phyloP scores from a whole-genome alignment of 2,797 vertebrate genomes.

The Ceryle rudis region DNA sequence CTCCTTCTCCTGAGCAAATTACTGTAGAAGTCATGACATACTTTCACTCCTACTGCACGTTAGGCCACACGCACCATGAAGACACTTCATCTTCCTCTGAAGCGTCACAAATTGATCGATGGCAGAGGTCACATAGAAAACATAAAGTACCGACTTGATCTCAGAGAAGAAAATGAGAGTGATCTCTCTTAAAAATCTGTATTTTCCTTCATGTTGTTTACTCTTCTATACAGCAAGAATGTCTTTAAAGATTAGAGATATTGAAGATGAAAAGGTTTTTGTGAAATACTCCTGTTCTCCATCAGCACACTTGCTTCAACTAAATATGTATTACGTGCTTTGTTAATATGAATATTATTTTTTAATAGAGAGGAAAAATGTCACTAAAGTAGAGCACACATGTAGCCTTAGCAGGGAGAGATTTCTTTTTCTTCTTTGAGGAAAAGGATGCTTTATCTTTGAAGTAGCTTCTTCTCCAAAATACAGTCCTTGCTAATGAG shows the following conservation, averaged over 20 bases:
- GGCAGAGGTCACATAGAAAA: background rate
- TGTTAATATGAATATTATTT: conserved; percentile 15
- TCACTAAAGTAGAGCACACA: conserved; percentile 43
- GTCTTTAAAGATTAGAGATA: background rate
- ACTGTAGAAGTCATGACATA: background rate
- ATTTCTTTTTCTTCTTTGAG: conserved; percentile 38
- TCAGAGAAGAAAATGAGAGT: background rate
- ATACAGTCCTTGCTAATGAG: conserved; percentile 59
- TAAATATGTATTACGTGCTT: conserved; percentile 15
- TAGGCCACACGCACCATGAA: background rate
- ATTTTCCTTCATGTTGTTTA: conserved; percentile 29
- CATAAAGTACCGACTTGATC: background rate
- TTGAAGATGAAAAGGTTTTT: conserved; percentile 45
- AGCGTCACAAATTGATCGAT: background rate
- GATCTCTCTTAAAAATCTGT: background rate
- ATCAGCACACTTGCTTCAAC: conserved; percentile 4
- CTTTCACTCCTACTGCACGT: background rate
- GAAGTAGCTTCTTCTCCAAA: conserved; percentile 54
- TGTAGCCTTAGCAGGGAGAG: background rate
- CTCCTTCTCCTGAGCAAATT: background rate
- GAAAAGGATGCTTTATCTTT: conserved; percentile 43
- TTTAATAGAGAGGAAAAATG: conserved; percentile 1
- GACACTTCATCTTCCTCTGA: background rate
- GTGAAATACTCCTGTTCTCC: conserved; percentile 4
- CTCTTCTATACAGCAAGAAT: background rate